Evolutionary conservation across 1,140 invertebrate species (phyloP).

Genomic region (Zaprionus taronus): DNA sequence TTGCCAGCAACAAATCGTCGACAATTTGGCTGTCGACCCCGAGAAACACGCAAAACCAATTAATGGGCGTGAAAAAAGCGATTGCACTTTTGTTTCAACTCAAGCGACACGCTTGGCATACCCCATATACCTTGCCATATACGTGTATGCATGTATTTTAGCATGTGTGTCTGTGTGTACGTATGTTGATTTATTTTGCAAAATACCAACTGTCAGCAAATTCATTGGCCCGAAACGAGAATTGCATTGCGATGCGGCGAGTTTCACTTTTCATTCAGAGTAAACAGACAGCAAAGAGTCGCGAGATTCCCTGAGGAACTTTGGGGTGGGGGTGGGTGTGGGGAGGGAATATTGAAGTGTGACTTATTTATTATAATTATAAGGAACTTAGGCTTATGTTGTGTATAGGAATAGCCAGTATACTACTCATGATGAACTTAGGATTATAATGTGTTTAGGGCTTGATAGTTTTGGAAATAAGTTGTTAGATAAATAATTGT

Average conservation of each 20-base stretch:
- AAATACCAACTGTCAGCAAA: slow-evolving; percentile 81
- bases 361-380: slow-evolving; percentile 20
- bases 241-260: slow-evolving; percentile 55
- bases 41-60: slow-evolving; percentile 81
- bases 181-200: slow-evolving; percentile 80
- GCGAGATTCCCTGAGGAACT: slow-evolving; percentile 1
- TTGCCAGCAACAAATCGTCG: slow-evolving; percentile 71
- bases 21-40: slow-evolving; percentile 75
- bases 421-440: no score
- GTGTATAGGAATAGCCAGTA: no score
- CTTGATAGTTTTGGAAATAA: no score
- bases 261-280: slow-evolving; percentile 76
- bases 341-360: slow-evolving; percentile 7
- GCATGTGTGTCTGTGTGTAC: slow-evolving; percentile 9
- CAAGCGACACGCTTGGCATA: slow-evolving; percentile 22
- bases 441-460: no score
- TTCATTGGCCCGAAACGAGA: slow-evolving; percentile 69
- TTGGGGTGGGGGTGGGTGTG: neutral
- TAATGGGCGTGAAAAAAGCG: slow-evolving; percentile 79
- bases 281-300: slow-evolving; percentile 33
- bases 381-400: neutral
- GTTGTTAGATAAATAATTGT: no score
- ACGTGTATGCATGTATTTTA: neutral
- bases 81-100: slow-evolving; percentile 70
- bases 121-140: slow-evolving; percentile 1